These are phyloP conservation scores for Tenthredo scrophulariae DNA, from an alignment of 2,888 invertebrate species.

Conservation along the genomic window DNA sequence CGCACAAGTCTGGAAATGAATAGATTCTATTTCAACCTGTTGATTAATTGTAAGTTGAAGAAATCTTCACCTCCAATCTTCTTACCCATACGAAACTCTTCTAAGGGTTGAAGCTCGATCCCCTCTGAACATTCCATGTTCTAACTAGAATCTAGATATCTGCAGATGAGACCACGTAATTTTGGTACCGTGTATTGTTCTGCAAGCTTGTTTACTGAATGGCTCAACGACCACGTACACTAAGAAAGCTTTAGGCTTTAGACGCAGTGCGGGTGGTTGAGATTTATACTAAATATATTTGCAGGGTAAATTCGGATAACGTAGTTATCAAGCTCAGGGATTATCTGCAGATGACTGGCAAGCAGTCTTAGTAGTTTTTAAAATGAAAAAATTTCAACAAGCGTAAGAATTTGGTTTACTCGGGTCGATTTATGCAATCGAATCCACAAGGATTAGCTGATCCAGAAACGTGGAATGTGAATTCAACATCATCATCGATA, in stretches of 20 bases:
- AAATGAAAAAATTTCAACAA: neutral
- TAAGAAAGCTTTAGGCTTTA: neutral
- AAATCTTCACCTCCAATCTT: neutral
- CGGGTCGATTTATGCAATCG: neutral
- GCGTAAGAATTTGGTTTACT: neutral
- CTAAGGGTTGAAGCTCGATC: neutral
- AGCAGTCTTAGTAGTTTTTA: neutral
- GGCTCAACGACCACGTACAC: neutral
- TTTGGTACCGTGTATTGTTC: neutral
- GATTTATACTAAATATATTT: neutral
- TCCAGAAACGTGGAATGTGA: neutral
- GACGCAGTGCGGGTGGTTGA: neutral
- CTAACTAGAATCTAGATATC: neutral
- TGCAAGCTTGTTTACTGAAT: neutral
- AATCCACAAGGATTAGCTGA: neutral
- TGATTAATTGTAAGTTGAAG: neutral
- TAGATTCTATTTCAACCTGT: neutral
- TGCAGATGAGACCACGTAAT: slow-evolving; percentile 1
- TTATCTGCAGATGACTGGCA: neutral
- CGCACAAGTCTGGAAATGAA: neutral
- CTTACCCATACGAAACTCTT: neutral
- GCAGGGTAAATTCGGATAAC: neutral
- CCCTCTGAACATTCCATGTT: neutral
- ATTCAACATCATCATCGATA: neutral
- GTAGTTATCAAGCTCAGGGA: neutral